Percentiles rank a stretch among this genome's conserved stretches.
These are phyloP conservation scores for Alectura lathami DNA, from an alignment of 2,113 vertebrate genomes.

Conservation along the genomic window DNA sequence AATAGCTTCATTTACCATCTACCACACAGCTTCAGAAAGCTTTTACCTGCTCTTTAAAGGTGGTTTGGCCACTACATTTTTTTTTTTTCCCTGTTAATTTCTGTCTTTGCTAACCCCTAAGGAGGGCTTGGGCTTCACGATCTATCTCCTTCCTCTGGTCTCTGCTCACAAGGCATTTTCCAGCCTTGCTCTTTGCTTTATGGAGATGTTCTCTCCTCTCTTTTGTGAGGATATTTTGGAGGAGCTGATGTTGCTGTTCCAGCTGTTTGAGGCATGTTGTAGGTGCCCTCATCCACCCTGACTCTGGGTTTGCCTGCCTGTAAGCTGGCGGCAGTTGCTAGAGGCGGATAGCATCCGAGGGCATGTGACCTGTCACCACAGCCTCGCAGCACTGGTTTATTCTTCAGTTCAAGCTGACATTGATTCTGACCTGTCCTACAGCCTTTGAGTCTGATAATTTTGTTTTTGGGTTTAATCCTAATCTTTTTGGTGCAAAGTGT, in stretches of 20 bases:
- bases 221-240: background rate
- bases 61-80: background rate
- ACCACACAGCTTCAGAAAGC: too few relatives aligned
- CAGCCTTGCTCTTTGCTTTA: background rate
- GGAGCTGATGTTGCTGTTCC: background rate
- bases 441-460: background rate
- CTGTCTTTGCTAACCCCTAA: background rate
- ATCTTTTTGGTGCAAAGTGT: background rate
- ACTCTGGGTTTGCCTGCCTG: background rate
- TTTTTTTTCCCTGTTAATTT: background rate
- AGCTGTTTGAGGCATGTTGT: background rate
- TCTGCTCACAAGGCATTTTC: background rate
- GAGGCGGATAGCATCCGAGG: background rate
- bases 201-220: background rate
- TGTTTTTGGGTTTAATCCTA: background rate
- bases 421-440: constrained; percentile 11
- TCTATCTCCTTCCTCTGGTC: background rate
- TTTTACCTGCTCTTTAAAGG: background rate
- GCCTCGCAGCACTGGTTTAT: constrained; percentile 1
- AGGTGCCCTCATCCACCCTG: background rate
- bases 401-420: constrained; percentile 27
- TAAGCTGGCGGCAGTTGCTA: background rate
- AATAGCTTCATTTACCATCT: background rate
- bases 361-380: background rate
- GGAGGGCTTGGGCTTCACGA: background rate